Percentiles rank a stretch among this genome's conserved stretches.
Evolutionary conservation across 1,140 invertebrate species (phyloP).

Genomic region (Ceratina australensis): DNA sequence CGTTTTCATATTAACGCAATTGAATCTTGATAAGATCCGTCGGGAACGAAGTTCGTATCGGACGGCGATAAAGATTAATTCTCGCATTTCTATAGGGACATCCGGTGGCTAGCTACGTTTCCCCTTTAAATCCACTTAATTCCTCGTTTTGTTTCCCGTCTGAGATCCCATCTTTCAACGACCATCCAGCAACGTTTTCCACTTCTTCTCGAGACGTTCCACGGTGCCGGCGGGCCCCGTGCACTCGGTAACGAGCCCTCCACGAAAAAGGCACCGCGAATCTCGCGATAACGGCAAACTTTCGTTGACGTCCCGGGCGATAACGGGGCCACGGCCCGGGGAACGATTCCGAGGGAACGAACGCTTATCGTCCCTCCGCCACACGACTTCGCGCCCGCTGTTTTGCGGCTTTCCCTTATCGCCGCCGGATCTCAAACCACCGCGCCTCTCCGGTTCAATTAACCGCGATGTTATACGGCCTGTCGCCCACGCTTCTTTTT

Average conservation of each 20-base stretch:
- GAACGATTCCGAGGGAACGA: constrained; percentile 3
- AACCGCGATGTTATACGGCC: constrained; percentile 41
- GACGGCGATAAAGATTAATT: too few species aligned
- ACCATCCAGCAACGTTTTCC: constrained; percentile 37
- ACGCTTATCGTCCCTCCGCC: constrained; percentile 23
- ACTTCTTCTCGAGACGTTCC: constrained; percentile 34
- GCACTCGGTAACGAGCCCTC: constrained; percentile 27
- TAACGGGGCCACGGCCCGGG: constrained; percentile 27
- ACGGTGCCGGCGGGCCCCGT: neutral
- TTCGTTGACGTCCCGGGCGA: constrained; percentile 43
- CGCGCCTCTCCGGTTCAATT: constrained; percentile 31
- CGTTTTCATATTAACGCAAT: too few species aligned
- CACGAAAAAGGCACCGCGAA: constrained; percentile 28
- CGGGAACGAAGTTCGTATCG: too few species aligned
- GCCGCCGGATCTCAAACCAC: neutral
- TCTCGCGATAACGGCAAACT: constrained; percentile 32
- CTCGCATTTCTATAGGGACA: neutral
- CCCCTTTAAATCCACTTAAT: constrained; percentile 18
- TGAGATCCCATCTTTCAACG: constrained; percentile 45
- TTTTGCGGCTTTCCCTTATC: constrained; percentile 38
- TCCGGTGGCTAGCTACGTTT: too few species aligned
- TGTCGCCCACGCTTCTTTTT: constrained; percentile 9
- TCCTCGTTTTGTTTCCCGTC: constrained; percentile 12
- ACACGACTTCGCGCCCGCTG: constrained; percentile 35
- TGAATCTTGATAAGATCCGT: too few species aligned